These are phyloP conservation scores for Epinephelus fuscoguttatus DNA, from an alignment of 2,113 vertebrate species.

Conservation along the genomic window DNA sequence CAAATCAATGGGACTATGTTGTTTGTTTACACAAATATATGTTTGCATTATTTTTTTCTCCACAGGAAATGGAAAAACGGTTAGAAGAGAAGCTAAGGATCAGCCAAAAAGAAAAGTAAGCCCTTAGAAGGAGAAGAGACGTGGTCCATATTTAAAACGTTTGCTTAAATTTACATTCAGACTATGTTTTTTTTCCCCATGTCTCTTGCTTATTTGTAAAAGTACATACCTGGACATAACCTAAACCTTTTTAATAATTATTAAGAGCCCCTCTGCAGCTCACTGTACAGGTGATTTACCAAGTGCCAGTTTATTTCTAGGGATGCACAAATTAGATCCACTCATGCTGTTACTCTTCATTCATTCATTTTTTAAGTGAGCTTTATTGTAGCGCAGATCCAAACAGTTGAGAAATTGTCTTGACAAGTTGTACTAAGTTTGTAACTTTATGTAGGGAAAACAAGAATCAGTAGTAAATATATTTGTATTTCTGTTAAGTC, in stretches of 20 bases:
- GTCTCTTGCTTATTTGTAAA: not conserved
- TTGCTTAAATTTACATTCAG: not conserved
- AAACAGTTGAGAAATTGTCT: not conserved
- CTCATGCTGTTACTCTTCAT: not conserved
- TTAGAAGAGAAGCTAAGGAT: slow-evolving; percentile 97
- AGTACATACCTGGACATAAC: not conserved
- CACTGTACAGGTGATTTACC: not conserved
- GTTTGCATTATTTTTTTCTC: slow-evolving; percentile 57
- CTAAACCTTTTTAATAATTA: not conserved
- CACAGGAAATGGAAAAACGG: slow-evolving; percentile 96
- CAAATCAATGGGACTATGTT: slow-evolving; percentile 12
- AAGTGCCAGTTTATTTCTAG: not conserved
- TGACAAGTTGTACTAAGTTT: not conserved
- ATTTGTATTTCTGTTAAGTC: not conserved
- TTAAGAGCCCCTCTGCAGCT: not conserved
- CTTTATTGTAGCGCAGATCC: not conserved
- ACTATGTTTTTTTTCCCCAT: not conserved
- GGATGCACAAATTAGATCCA: not conserved
- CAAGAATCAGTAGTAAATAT: not conserved
- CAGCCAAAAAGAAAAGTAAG: slow-evolving; percentile 95
- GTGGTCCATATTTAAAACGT: not conserved
- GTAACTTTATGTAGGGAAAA: not conserved
- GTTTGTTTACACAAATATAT: slow-evolving; percentile 38
- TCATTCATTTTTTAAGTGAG: not conserved
- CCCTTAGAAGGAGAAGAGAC: slow-evolving; percentile 10